Conservation (phyloP, 2,113 vertebrate genomes). For the Glaucidium brasilianum region DNA sequence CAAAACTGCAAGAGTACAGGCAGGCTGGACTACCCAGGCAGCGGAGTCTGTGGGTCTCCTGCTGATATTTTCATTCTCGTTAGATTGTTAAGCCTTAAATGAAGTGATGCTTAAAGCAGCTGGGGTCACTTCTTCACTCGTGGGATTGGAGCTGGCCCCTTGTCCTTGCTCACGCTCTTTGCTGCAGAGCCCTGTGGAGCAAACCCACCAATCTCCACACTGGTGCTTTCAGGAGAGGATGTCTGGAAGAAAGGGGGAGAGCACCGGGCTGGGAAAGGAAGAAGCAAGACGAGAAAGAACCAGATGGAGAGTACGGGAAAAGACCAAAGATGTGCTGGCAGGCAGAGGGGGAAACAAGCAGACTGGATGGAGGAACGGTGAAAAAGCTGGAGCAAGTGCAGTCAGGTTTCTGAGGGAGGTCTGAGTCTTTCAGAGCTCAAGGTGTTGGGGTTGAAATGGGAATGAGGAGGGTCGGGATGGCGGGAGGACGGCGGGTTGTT, state of each 20-base stretch:
- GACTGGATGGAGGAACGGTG: not conserved
- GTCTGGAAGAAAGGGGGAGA: slow-evolving; percentile 11
- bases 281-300: not conserved
- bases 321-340: slow-evolving; percentile 41
- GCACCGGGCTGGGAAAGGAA: slow-evolving; percentile 24
- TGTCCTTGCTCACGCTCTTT: not conserved
- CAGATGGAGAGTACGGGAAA: slow-evolving; percentile 12
- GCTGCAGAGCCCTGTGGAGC: not conserved
- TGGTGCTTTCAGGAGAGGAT: not conserved
- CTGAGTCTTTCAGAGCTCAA: not conserved
- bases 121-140: not conserved
- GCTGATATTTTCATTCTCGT: not conserved
- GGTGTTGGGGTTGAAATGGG: not conserved
- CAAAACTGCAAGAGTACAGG: not conserved
- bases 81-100: slow-evolving; percentile 45
- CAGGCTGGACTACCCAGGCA: not conserved
- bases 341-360: slow-evolving; percentile 21
- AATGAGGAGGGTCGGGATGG: not conserved
- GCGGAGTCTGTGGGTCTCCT: not conserved
- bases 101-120: slow-evolving; percentile 22
- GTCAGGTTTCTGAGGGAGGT: not conserved
- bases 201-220: not conserved
- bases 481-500: not conserved
- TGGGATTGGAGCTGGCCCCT: not conserved
- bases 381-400: slow-evolving; percentile 8